A percentile compares a stretch with the other conserved stretches of the same genome.
Evolutionary conservation across 2,888 invertebrate genomes (phyloP).

Genomic region (Heliconius erato): DNA sequence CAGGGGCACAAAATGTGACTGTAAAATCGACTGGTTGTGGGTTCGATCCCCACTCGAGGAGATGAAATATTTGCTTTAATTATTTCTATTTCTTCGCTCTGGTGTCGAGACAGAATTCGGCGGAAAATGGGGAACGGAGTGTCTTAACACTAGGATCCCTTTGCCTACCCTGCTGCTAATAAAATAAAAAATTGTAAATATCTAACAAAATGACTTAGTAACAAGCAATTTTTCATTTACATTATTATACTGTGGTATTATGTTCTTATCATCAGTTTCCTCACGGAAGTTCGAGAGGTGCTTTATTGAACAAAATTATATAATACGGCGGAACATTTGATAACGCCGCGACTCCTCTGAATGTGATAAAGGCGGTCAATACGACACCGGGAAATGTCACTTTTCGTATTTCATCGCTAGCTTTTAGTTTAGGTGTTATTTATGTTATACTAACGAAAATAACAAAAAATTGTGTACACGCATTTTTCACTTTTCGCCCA

Average conservation of each 20-base stretch:
- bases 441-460: background rate
- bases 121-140: too few relatives aligned
- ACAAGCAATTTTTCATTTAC: background rate
- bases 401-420: background rate
- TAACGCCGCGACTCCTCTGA: background rate
- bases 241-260: background rate
- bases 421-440: background rate
- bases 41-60: too few relatives aligned
- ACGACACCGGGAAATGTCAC: conserved; percentile 13
- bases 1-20: too few relatives aligned
- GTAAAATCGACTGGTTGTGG: too few relatives aligned
- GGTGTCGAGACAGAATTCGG: too few relatives aligned
- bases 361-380: conserved; percentile 9
- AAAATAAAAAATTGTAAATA: background rate
- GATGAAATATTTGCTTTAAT: too few relatives aligned
- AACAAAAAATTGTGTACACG: too few relatives aligned
- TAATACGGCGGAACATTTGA: conserved; percentile 10
- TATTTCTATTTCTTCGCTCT: too few relatives aligned
- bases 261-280: background rate
- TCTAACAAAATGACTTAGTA: background rate
- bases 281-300: background rate
- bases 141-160: too few relatives aligned
- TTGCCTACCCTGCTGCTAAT: too few relatives aligned
- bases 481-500: too few relatives aligned
- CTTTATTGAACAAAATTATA: conserved; percentile 11